phyloP scores from a whole-genome alignment of 1,140 invertebrate genomes.

The Rhynchophorus ferrugineus region DNA sequence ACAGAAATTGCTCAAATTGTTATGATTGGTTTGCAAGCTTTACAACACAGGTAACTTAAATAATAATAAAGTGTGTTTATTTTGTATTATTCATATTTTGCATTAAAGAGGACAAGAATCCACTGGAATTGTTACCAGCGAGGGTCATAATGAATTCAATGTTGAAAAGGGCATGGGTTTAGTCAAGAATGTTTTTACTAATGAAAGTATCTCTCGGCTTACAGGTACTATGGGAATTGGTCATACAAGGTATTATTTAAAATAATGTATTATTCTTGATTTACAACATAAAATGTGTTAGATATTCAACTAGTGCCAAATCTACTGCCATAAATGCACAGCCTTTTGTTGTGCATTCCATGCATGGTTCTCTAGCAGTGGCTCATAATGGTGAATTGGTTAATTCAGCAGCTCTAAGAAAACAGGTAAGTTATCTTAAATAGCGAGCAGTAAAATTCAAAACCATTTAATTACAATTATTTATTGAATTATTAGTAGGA shows the following conservation, averaged over 20 bases:
- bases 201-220: constrained; percentile 77
- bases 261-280: neutral
- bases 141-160: constrained; percentile 72
- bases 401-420: constrained; percentile 78
- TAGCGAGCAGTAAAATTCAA: too few species aligned
- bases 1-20: constrained; percentile 66
- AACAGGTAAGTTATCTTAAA: constrained; percentile 51
- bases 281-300: constrained; percentile 12
- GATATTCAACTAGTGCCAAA: constrained; percentile 88
- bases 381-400: constrained; percentile 97
- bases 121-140: constrained; percentile 89
- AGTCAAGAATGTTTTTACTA: constrained; percentile 86
- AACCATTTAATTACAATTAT: too few species aligned
- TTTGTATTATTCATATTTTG: constrained; percentile 22
- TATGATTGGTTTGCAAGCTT: constrained; percentile 81
- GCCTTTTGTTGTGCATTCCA: constrained; percentile 94
- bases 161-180: constrained; percentile 93
- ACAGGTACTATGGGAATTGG: constrained; percentile 90
- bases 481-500: too few species aligned
- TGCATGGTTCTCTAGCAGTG: constrained; percentile 86
- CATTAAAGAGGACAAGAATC: constrained; percentile 96
- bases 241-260: constrained; percentile 68
- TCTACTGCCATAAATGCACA: constrained; percentile 90
- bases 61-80: neutral
- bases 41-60: constrained; percentile 77